A percentile compares a stretch with the other conserved stretches of the same genome.
These are phyloP conservation scores for Porites lobata DNA, from an alignment of 92 coral and sea anemone species.

Conservation along the genomic window DNA sequence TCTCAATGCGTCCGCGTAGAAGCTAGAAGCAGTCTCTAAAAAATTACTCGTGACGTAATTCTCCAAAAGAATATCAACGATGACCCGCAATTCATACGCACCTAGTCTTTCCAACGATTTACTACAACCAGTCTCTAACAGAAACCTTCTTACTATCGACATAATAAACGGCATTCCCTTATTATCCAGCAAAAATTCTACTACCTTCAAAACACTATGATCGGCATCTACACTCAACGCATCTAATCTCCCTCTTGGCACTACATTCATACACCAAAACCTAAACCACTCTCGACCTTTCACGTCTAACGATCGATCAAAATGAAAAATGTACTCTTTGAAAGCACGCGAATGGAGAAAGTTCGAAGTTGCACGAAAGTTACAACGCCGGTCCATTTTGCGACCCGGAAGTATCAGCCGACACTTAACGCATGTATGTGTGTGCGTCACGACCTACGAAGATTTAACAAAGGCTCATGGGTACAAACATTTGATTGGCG, in stretches of 20 bases:
- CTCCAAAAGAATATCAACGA: neutral
- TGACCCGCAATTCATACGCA: neutral
- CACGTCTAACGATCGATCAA: neutral
- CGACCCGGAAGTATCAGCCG: too few relatives aligned
- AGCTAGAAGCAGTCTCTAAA: neutral
- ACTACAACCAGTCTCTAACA: neutral
- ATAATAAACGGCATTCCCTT: neutral
- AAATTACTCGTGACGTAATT: neutral
- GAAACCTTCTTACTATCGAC: neutral
- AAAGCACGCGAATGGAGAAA: neutral
- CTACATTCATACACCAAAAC: neutral
- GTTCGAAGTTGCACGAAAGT: too few relatives aligned
- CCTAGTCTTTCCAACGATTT: neutral
- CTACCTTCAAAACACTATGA: neutral
- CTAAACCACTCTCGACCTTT: neutral
- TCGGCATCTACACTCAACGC: neutral
- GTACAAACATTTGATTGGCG: too few relatives aligned
- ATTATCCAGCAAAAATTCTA: neutral
- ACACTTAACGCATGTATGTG: too few relatives aligned
- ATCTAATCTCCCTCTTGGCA: neutral
- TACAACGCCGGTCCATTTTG: too few relatives aligned
- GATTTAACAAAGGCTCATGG: too few relatives aligned
- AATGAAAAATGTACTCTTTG: neutral
- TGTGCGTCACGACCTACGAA: too few relatives aligned
- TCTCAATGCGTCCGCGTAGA: neutral